Base-by-base conservation (phyloP, 2,888 invertebrate species). In the Cantharis rufa region DNA sequence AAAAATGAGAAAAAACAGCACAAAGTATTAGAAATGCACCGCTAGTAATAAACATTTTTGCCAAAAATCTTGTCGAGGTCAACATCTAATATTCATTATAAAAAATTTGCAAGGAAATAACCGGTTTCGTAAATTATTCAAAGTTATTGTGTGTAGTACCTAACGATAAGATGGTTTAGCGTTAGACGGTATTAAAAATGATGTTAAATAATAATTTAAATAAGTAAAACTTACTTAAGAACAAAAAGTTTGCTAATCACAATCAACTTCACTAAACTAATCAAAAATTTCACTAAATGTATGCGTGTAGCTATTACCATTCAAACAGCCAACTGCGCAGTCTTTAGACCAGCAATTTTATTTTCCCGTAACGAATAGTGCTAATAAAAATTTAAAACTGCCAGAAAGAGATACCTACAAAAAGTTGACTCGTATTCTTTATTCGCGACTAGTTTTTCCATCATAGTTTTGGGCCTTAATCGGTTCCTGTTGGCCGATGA, bases 381-480 rank as follows among this genome's bases (percentile, higher is more conserved):
- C 24, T 66, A 28, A 24, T 32, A 69, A 69, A 32, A 27, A 15
- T 69, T 69, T 21, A 16, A 27, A 32, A 28, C 13, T 69, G 69
- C 27, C 27, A 28, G 28, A 69, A 15, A 69, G 32, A 69, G 32
- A 28, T 28, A 28, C 69, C 69, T 69, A 69, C 21, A 76, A 75
- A 71, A 75, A 69, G 64, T 62, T 16, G 66, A 62, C 62, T 68
- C 66, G 75, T 66, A 69, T 68, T 70, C 73, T 77, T 71, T 71
- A 77, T 74, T 75, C 69, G 63, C 62, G 75, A 78, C 75, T 75
- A 69, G 77, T 78, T 75, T 77, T 78, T 69, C 72, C 63, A 21
- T 62, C 28, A 48, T n/a, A 48, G 66, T 75, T 78, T 78, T 72
- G 75, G 75, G 75, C 69, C 28, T 64, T 71, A 76, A 76, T 76